A percentile compares a stretch with the other conserved stretches of the same genome.
These are phyloP conservation scores for Danionella dracula DNA, from an alignment of 2,797 vertebrate species.

Conservation along the genomic window DNA sequence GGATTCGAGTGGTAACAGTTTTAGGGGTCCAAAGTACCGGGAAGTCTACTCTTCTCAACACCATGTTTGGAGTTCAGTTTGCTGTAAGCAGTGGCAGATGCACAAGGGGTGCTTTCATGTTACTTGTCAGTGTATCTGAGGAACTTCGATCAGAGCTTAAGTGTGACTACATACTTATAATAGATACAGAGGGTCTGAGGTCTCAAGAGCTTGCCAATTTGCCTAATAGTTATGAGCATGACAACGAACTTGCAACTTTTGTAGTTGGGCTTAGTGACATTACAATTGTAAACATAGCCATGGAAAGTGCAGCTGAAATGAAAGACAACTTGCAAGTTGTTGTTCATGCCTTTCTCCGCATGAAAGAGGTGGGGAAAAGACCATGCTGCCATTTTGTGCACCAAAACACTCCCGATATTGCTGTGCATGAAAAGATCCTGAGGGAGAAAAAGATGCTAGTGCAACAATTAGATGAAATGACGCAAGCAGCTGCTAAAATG, in stretches of 20 bases:
- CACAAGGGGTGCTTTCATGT: slow-evolving; percentile 57
- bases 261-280: slow-evolving; percentile 61
- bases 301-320: slow-evolving; percentile 58
- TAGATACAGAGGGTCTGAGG: slow-evolving; percentile 61
- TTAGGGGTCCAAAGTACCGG: slow-evolving; percentile 63
- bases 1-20: slow-evolving; percentile 61
- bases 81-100: slow-evolving; percentile 62
- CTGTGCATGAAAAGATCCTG: slow-evolving; percentile 42
- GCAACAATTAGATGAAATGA: slow-evolving; percentile 58
- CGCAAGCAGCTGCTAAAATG: slow-evolving; percentile 53
- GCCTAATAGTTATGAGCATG: slow-evolving; percentile 53
- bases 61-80: slow-evolving; percentile 70
- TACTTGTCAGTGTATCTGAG: slow-evolving; percentile 48
- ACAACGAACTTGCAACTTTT: slow-evolving; percentile 61
- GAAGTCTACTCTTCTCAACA: slow-evolving; percentile 64
- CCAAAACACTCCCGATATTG: slow-evolving; percentile 56
- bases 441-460: slow-evolving; percentile 46
- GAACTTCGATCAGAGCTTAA: slow-evolving; percentile 23
- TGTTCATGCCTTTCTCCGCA: slow-evolving; percentile 59
- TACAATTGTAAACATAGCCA: slow-evolving; percentile 55
- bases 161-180: slow-evolving; percentile 55
- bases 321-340: slow-evolving; percentile 58
- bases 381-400: slow-evolving; percentile 61
- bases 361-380: slow-evolving; percentile 52
- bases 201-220: slow-evolving; percentile 44